Evolutionary conservation across 2,888 invertebrate species (phyloP).

Genomic region (Physocephala rufipes): DNA sequence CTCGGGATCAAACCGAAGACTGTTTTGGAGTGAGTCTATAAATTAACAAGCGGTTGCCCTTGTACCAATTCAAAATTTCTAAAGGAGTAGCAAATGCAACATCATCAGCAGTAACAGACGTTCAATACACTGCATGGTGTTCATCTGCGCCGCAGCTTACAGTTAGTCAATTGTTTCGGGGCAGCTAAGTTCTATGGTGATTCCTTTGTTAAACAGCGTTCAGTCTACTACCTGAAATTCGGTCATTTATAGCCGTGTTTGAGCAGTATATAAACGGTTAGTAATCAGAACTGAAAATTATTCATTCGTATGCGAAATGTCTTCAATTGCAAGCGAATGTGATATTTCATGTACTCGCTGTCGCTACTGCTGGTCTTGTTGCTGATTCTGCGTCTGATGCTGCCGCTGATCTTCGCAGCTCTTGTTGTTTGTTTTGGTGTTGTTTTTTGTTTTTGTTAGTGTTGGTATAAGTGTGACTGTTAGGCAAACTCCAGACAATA

Average conservation of each 20-base stretch:
- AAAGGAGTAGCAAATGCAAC: no score
- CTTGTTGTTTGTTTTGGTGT: no score
- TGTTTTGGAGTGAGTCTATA: slow-evolving; percentile 13
- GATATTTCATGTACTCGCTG: slow-evolving; percentile 38
- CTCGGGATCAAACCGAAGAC: background rate
- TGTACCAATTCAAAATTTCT: slow-evolving; percentile 25
- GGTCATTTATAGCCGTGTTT: no score
- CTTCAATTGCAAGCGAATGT: slow-evolving; percentile 41
- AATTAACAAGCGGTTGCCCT: slow-evolving; percentile 33
- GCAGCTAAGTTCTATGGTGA: no score
- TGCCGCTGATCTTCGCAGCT: no score
- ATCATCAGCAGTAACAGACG: no score
- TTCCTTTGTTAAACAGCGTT: no score
- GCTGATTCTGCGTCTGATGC: slow-evolving; percentile 20
- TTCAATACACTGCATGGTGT: no score
- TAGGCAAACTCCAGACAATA: slow-evolving; percentile 11
- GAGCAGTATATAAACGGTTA: background rate
- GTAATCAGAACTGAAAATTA: slow-evolving; percentile 1
- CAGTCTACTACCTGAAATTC: no score
- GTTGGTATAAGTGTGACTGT: background rate
- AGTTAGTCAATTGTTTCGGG: no score
- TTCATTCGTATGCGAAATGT: slow-evolving; percentile 12
- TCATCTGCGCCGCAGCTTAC: no score
- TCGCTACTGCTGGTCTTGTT: slow-evolving; percentile 23
- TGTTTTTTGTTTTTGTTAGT: no score